These are phyloP conservation scores for Rhinolophus sinicus DNA, from an alignment of 2,113 vertebrate genomes.

Conservation along the genomic window DNA sequence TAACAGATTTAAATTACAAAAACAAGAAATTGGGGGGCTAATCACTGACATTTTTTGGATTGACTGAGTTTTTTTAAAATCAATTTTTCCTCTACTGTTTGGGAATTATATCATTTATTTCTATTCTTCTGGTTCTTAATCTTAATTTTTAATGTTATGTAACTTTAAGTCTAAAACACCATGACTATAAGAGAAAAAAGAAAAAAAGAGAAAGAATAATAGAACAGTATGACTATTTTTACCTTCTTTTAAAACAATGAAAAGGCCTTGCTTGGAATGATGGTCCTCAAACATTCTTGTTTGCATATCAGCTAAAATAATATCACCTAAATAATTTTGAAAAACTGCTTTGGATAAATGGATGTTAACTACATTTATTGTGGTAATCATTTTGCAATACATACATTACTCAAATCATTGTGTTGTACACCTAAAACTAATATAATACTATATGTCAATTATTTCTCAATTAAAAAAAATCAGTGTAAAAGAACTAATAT, in stretches of 20 bases:
- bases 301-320: not conserved
- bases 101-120: not conserved
- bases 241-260: not conserved
- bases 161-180: not conserved
- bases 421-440: not conserved
- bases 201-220: too few species aligned
- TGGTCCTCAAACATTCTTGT: not conserved
- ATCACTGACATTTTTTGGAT: not conserved
- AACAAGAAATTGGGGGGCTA: not conserved
- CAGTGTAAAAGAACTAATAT: not conserved
- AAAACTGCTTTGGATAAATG: not conserved
- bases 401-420: not conserved
- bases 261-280: not conserved
- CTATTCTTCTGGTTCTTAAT: not conserved
- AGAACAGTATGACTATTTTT: not conserved
- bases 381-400: not conserved
- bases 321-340: conserved; percentile 21
- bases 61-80: not conserved
- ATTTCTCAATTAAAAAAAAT: not conserved
- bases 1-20: conserved; percentile 2
- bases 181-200: too few species aligned
- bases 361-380: not conserved
- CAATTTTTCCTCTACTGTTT: not conserved
- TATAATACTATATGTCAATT: not conserved
- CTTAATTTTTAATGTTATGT: not conserved